Evolutionary conservation across 2,888 invertebrate species (phyloP), one percentile per base, ranked within the genome.

Genomic region (Eupithecia insigniata): DNA sequence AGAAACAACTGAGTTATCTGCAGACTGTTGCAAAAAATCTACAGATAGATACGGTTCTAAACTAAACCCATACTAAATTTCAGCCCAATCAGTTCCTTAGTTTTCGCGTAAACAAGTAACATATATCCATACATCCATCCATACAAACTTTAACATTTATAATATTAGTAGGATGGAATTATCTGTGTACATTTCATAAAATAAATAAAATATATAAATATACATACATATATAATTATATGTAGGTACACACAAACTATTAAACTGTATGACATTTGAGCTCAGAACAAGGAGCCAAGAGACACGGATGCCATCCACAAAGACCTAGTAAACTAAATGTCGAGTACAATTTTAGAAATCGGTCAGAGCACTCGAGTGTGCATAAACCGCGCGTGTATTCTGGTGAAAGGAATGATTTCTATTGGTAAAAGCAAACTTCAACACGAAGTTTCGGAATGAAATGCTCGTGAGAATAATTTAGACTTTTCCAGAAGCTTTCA

Each of bases 261-360:
- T 43, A 46, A 55, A 55, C 55, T 12, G 22, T 26, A 14, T 1
- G 55, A 55, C 12, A 55, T 5, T 55, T 51, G 22, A 55, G 7
- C 55, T 26, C 4, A 26, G 55, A 55, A 51, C 22, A 12, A 55
- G 22, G 14, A 64, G 14, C 64, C 10, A 22, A 70, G 66, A 70
- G 66, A 66, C 65, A 43, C 30, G 32, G 43, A 70, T 70, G 70
- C 70, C 39, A 60, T 66, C 66, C 36, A 67, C 71, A 80, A 55
- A 83, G 83, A 82, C 80, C 81, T 78, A 83, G 82, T 83, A 83
- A 86, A 83, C 84, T 81, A 88, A 90, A 90, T 89, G 88, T 84
- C 85, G 81, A 79, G 79, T 85, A 85, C 87, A 88, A 87, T 87
- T 90, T 90, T 89, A 90, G 91, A 91, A 87, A 84, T 88, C 89